Conservation (phyloP, 2,888 invertebrate genomes). For the Acrobeloides nanus region DNA sequence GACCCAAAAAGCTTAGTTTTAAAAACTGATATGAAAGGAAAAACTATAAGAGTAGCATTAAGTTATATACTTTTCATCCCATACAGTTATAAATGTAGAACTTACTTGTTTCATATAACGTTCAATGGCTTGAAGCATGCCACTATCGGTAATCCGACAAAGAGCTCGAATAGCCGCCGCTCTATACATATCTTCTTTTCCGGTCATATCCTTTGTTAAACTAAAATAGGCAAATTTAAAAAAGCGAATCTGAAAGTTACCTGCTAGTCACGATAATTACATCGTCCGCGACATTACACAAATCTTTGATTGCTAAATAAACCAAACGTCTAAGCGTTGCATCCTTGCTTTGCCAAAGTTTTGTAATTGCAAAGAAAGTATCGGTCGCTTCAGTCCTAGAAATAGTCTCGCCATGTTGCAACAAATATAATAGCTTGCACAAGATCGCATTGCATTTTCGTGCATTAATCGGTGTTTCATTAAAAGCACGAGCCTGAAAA, state of each 20-base stretch:
- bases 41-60: too few relatives aligned
- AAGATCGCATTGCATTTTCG: constrained; percentile 90
- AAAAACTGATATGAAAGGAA: too few relatives aligned
- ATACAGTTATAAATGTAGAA: too few relatives aligned
- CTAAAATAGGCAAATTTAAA: constrained; percentile 22
- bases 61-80: too few relatives aligned
- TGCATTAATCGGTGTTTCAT: constrained; percentile 92
- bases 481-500: constrained; percentile 76
- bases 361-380: constrained; percentile 97
- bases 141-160: constrained; percentile 84
- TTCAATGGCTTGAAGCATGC: constrained; percentile 74
- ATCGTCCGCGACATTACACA: constrained; percentile 89
- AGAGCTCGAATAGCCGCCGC: constrained; percentile 93
- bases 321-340: constrained; percentile 84
- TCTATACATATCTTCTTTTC: constrained; percentile 76
- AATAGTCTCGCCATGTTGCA: constrained; percentile 83
- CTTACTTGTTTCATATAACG: constrained; percentile 89
- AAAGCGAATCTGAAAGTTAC: constrained; percentile 31
- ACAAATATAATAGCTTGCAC: constrained; percentile 86
- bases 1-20: too few relatives aligned
- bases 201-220: constrained; percentile 53
- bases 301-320: constrained; percentile 79
- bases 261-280: constrained; percentile 89
- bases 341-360: constrained; percentile 94
- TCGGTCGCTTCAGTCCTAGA: constrained; percentile 90